phyloP scores from a whole-genome alignment of 2,888 invertebrate genomes.

The Tillus elongatus region DNA sequence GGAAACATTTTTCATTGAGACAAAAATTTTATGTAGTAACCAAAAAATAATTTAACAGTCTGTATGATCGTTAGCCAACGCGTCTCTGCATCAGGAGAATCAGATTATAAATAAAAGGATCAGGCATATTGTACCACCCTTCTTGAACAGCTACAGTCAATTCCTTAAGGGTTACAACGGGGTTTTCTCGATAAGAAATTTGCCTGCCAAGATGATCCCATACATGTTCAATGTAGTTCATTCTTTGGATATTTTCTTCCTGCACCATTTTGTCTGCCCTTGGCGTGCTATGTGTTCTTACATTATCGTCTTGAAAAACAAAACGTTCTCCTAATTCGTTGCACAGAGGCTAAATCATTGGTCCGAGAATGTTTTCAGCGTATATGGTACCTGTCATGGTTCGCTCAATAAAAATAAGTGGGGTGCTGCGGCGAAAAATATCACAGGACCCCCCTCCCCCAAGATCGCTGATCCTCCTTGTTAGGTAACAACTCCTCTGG shows the following conservation, averaged over 20 bases:
- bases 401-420: no score
- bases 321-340: slow-evolving; percentile 12
- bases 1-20: no score
- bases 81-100: no score
- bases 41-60: no score
- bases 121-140: no score
- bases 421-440: no score
- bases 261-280: slow-evolving; percentile 9
- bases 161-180: slow-evolving; percentile 6
- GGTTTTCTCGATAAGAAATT: slow-evolving; percentile 10
- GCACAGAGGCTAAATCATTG: slow-evolving; percentile 12
- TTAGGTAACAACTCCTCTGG: slow-evolving; percentile 6
- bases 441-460: no score
- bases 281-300: slow-evolving; percentile 13
- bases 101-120: no score
- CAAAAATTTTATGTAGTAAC: no score
- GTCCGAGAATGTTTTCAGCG: slow-evolving; percentile 11
- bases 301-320: slow-evolving; percentile 10
- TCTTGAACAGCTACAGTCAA: slow-evolving; percentile 6
- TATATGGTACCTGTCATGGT: slow-evolving; percentile 6
- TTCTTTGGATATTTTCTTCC: slow-evolving; percentile 13
- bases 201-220: slow-evolving; percentile 9
- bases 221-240: slow-evolving; percentile 12
- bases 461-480: slow-evolving; percentile 3
- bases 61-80: no score